These are phyloP conservation scores for Pseudobourletiella spinata DNA, from an alignment of 1,140 invertebrate species.

Conservation along the genomic window DNA sequence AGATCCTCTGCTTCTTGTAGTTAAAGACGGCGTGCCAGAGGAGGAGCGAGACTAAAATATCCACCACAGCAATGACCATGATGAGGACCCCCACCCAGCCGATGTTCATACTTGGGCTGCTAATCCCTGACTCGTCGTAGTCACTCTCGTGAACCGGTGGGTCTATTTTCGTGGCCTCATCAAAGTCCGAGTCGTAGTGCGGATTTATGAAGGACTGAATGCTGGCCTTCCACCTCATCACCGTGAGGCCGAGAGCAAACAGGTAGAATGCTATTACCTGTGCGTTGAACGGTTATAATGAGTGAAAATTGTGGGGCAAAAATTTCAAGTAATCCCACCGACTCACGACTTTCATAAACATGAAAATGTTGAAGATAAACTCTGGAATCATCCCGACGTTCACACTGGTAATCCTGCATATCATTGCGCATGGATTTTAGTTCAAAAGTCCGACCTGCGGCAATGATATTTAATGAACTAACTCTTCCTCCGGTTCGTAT, in stretches of 20 bases:
- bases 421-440: background rate
- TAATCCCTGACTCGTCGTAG: background rate
- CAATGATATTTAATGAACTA: background rate
- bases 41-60: background rate
- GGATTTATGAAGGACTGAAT: background rate
- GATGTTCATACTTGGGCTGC: background rate
- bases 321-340: background rate
- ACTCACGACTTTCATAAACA: constrained; percentile 3
- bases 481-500: background rate
- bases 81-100: background rate
- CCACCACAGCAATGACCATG: background rate
- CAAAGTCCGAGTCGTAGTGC: background rate
- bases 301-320: background rate
- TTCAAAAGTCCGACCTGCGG: background rate
- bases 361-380: background rate
- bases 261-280: background rate
- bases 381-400: background rate
- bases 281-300: background rate
- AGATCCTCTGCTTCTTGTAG: background rate
- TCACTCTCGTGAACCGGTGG: background rate
- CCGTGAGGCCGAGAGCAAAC: background rate
- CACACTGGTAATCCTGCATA: background rate
- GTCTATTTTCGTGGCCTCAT: background rate
- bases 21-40: constrained; percentile 2
- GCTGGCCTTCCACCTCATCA: background rate